phyloP scores from a whole-genome alignment of 1,140 invertebrate genomes.

The Heliothis virescens region DNA sequence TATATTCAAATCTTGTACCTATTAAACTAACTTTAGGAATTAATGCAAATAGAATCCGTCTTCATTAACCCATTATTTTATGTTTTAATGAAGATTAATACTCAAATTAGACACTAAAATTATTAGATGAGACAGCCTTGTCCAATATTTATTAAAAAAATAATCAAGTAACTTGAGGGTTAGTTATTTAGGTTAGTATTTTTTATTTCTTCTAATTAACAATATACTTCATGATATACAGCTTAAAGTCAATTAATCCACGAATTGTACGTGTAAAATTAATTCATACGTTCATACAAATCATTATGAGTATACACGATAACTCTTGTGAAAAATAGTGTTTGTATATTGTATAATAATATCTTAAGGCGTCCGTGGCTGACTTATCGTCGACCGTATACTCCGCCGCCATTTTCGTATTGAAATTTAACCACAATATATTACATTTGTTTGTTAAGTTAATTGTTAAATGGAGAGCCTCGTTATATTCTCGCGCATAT shows the following conservation, averaged over 20 bases:
- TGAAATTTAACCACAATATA: conserved; percentile 85
- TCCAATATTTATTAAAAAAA: background rate
- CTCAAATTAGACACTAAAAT: background rate
- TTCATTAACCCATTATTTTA: too few relatives aligned
- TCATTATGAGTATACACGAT: conserved; percentile 35
- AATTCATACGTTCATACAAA: conserved; percentile 45
- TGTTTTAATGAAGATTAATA: background rate
- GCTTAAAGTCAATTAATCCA: conserved; percentile 25
- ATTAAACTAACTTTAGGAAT: too few relatives aligned
- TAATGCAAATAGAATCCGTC: too few relatives aligned
- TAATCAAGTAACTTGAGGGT: conserved; percentile 4
- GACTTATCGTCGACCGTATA: conserved; percentile 66
- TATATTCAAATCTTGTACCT: too few relatives aligned
- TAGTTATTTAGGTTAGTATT: conserved; percentile 1
- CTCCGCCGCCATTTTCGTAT: conserved; percentile 77
- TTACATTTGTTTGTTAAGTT: conserved; percentile 86
- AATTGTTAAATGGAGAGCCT: conserved; percentile 83
- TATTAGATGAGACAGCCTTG: background rate
- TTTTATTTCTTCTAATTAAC: conserved; percentile 6
- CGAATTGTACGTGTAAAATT: conserved; percentile 39
- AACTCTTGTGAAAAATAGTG: conserved; percentile 37
- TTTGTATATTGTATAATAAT: conserved; percentile 32
- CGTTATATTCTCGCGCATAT: conserved; percentile 78
- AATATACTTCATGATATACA: background rate
- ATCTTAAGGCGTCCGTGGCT: conserved; percentile 28